Evolutionary conservation across 2,113 vertebrate genomes (phyloP), one percentile per base, ranked within the genome.

Genomic region (Haemorhous mexicanus): DNA sequence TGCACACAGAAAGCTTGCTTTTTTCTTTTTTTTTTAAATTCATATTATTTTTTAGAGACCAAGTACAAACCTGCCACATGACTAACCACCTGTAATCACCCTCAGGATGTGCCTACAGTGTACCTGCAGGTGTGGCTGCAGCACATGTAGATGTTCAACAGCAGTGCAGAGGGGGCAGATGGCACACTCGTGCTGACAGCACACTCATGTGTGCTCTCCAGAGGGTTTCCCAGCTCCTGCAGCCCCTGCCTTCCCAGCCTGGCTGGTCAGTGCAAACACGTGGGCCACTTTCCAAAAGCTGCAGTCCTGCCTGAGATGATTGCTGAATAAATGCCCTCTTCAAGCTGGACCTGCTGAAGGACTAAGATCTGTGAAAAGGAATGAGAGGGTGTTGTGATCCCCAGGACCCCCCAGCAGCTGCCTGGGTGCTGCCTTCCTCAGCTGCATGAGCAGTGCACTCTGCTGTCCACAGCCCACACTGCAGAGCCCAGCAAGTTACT

Each of bases 391-490:
- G 17, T 68, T 35, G 58, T 32, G 49, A 61, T n/a, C 19, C 53
- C 49, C 70, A 33, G 50, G 56, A 47, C 4, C 23, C 32, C 28
- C 50, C 63, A n/a, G 86, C n/a, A 59, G 73, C 59, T n/a, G 84
- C 43, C 55, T 59, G 72, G 53, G 63, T 14, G 39, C 58, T 39
- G 39, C 30, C 21, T 55, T 43, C 47, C 27, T 67, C 46, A 86
- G 73, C 91, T 72, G 96, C 59, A 92, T 1, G 7, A 84, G 93
- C 94, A 97, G 86, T 90, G 96, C 94, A 74, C 96, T 94, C 96
- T 95, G 7, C 96, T 82, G 95, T 74, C 89, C 56, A 1, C 27
- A 87, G 61, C 56, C 13, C 47, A 67, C 80, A 84, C 80, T 92
- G 93, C 94, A 94, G 35, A 72, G 79, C 7, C 64, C 27, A 41